These are phyloP conservation scores for Drosophila phalerata DNA, from an alignment of 2,888 invertebrate genomes.

Conservation along the genomic window DNA sequence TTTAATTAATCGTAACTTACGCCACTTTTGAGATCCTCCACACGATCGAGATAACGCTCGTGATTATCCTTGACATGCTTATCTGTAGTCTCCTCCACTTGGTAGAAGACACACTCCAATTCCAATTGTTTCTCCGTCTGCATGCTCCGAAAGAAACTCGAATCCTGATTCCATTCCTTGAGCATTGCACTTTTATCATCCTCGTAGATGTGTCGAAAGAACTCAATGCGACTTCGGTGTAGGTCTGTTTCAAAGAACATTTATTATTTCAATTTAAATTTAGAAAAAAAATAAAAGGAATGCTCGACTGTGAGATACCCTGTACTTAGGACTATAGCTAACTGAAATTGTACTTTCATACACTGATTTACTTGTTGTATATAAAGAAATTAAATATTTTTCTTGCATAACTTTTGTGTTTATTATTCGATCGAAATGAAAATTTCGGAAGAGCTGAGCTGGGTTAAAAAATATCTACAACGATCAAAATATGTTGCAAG, in stretches of 20 bases:
- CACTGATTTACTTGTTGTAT: not conserved
- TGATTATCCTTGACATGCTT: constrained; percentile 83
- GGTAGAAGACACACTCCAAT: constrained; percentile 87
- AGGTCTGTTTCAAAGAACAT: constrained; percentile 85
- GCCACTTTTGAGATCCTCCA: constrained; percentile 86
- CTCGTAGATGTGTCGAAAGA: constrained; percentile 87
- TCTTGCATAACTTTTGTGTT: not conserved
- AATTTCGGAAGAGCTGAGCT: not conserved
- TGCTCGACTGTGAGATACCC: not conserved
- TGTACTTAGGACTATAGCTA: not conserved
- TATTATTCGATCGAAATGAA: not conserved
- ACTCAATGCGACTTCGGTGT: constrained; percentile 87
- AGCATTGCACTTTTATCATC: constrained; percentile 87
- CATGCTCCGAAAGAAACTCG: constrained; percentile 86
- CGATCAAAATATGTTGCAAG: too few species aligned
- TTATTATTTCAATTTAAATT: not conserved
- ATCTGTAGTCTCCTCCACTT: constrained; percentile 86
- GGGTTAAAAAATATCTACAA: too few species aligned
- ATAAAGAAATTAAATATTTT: not conserved
- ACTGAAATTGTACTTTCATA: not conserved
- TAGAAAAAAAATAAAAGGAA: not conserved
- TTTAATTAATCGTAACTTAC: constrained; percentile 85
- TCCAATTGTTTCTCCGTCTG: constrained; percentile 87
- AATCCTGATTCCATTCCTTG: constrained; percentile 87
- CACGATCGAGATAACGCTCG: constrained; percentile 86